Base-by-base conservation (phyloP, 2,797 vertebrate genomes). In the Todus mexicanus region DNA sequence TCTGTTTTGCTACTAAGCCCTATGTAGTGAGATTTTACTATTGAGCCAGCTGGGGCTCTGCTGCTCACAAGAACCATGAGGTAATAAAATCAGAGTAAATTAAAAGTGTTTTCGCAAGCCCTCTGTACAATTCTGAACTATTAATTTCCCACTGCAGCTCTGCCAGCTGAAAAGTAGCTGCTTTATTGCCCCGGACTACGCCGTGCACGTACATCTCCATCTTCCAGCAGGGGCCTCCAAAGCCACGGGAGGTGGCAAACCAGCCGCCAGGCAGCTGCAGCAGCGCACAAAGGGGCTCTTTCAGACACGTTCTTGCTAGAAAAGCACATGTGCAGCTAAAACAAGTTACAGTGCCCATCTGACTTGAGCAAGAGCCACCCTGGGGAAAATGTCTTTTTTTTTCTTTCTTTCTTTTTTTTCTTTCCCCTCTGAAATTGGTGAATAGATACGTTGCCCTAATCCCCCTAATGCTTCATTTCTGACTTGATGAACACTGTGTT, bases 171-270 rank as follows among this genome's bases (percentile, higher is more conserved):
- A 43, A 74, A 86, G 93, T 43, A 68, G 89, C 78, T 81, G 80
- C 73, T 90, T 69, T 89, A 53, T 31, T 73, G 82, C 75, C 76
- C 69, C 1, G 2, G 37, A 71, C 17, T 27, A 21, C 5, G 5
- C 76, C 0, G 5, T 81, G 73, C 80, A 71, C 0, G 2, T 88
- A 43, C 80, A 82, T 69, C 79, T 72, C 89, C 73, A 38, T 78
- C 76, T 85, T 93, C 94, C 94, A 95, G 95, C 87, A 96, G 96
- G 90, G 92, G 93, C 94, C 96, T 94, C 93, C 87, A 89, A 65
- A 94, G 94, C 61, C 84, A 47, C 84, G 27, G 93, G 89, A 92
- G 87, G 94, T 79, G 86, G 84, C 84, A 68, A 56, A 90, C 50
- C 75, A 85, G 93, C 84, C 40, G 6, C 57, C 1, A 31, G 83